Base-by-base conservation (phyloP, 2,797 vertebrate species). In the Psittacula derbiana region DNA sequence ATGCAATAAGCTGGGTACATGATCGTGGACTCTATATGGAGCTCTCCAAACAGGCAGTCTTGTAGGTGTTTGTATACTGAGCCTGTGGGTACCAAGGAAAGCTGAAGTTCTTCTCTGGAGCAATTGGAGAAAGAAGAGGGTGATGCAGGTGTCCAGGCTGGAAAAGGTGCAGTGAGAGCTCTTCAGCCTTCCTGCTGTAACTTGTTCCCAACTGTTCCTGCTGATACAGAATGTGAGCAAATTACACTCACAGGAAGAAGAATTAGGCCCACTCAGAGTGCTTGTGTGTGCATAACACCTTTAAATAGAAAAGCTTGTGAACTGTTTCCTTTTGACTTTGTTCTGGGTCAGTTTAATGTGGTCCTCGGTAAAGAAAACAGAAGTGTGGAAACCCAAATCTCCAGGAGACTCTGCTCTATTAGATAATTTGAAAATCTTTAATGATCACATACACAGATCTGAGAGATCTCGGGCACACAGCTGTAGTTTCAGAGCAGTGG, bases 391-490 rank as follows among this genome's bases (percentile, higher is more conserved):
- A 55, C 84, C 67, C 81, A 88, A 86, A 95, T 96, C 96, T 97
- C 95, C 91, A 87, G 92, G 95, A 97, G 89, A 75, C 89, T 95
- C 81, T 85, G 73, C 78, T 96, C 31, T 83, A 88, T 97, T 84
- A 97, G 93, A 97, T 95, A 93, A 97, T 95, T 95, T 92, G 88
- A 96, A 95, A 96, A 90, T 76, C 82, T 89, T 84, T 76, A 79
- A 47, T 97, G 97, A 96, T 98, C 97, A 67, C 98, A 98, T 97
- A 98, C 97, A 81, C 91, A 98, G 98, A 97, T 97, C 97, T 98
- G 96, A 98, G 95, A 80, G 79, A 95, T 87, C 57, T 89, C 88
- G 96, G 95, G 84, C 97, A 90, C 1, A 31, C 97, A 97, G 97
- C 96, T 98, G 97, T 86, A 97, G 94, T 92, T 96, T 91, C 86